Base-by-base conservation (phyloP, 64 coral and sea anemone species). In the Montipora sp. region DNA sequence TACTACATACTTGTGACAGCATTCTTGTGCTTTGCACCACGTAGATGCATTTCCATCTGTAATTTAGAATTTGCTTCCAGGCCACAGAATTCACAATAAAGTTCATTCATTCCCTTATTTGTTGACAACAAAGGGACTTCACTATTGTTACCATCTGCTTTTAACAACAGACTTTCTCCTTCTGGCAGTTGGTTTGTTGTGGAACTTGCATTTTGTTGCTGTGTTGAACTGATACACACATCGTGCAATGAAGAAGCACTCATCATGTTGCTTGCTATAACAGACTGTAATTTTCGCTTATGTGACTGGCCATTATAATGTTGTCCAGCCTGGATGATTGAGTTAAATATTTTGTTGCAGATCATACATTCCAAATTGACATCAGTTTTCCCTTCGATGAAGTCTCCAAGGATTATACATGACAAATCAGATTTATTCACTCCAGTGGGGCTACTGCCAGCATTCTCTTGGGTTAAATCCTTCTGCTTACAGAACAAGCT, bases 11-110 rank as follows among this genome's bases (percentile, higher is more conserved):
- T 88, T 46, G 89, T 83, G 27, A 92, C 83, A 80, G 80, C 81
- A 77, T 88, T 95, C 70, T 89, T 92, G 78, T 95, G 94, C 57
- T 86, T 85, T 72, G 80, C 65, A 68, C 91, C 91, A 65, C 21
- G 59, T 2, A 93, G 22, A 75, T 93, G 91, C 20, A 51, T 84
- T 8, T 79, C 15, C 80, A 87, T 76, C 19, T 93, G 91, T 9
- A 50, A 80, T 5, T 77, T 77, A 51, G 91, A 93, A 47, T 93
- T 93, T 61, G 79, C 46, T 20, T 75, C 87, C 19, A 93, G 70
- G 23, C 77, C 44, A 80, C 91, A 93, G 5, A 79, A 27, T 57
- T 51, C 58, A 77, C 83, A 87, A 23, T 79, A 65, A 19, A 87
- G 16, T 61, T 59, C 65, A 43, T 67, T 73, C 2, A 49, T 70